Evolutionary conservation across 2,113 vertebrate species (phyloP).

Genomic region (Larimichthys crocea): DNA sequence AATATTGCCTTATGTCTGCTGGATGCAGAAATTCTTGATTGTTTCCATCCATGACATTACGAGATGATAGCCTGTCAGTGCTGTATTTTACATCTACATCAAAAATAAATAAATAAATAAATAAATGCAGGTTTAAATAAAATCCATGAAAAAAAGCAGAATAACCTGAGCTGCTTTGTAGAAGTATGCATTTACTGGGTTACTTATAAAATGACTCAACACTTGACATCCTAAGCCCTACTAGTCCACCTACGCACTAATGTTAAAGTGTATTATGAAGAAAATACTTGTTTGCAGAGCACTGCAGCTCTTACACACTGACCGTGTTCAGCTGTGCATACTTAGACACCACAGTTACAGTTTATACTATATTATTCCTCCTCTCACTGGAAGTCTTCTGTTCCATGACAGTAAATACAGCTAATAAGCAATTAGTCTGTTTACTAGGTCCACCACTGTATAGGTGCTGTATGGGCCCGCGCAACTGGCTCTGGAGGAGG

Average conservation of each 20-base stretch:
- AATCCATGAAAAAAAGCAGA: not conserved
- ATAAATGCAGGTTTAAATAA: too few relatives aligned
- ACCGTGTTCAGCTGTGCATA: not conserved
- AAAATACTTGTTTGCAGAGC: slow-evolving; percentile 15
- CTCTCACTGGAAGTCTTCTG: slow-evolving; percentile 17
- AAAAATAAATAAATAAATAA: too few relatives aligned
- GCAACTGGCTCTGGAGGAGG: slow-evolving; percentile 18
- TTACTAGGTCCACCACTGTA: slow-evolving; percentile 42
- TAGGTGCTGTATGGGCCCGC: slow-evolving; percentile 39
- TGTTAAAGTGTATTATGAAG: slow-evolving; percentile 6
- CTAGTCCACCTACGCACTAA: not conserved
- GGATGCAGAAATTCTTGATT: too few relatives aligned
- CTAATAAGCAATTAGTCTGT: slow-evolving; percentile 73
- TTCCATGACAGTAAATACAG: slow-evolving; percentile 62
- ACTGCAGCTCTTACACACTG: slow-evolving; percentile 7
- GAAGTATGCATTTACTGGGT: not conserved
- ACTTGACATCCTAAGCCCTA: not conserved
- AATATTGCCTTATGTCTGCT: too few relatives aligned
- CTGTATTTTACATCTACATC: too few relatives aligned
- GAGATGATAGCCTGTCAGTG: too few relatives aligned
- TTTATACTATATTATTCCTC: slow-evolving; percentile 16
- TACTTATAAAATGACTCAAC: not conserved
- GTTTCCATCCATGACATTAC: too few relatives aligned
- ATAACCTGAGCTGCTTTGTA: not conserved
- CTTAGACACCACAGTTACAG: slow-evolving; percentile 25